Evolutionary conservation across 2,797 vertebrate genomes (phyloP), one percentile per base, ranked within the genome.

Genomic region (Dendrocincla tyrannina): DNA sequence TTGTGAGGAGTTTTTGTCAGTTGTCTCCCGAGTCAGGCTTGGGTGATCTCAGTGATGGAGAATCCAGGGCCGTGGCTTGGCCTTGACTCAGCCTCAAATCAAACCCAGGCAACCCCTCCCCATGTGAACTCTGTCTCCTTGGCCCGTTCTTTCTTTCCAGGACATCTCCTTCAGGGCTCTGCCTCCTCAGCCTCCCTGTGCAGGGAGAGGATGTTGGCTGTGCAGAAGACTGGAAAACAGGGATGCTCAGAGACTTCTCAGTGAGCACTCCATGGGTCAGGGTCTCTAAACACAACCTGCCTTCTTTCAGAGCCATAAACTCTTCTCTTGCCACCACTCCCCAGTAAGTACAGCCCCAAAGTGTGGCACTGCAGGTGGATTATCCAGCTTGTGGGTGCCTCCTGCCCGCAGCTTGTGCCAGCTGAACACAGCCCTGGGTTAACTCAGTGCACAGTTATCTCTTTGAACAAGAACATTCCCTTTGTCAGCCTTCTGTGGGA

Each of bases 61-160:
- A 95, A 96, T 96, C 85, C 90, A 47, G 85, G 88, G 81, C 87
- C 2, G 47, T 92, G 93, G 93, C 90, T 95, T 92, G 94, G 95
- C 92, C 90, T 91, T 56, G 67, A 56, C 70, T 85, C 92, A 94
- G 82, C 58, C 92, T 88, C 88, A 75, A 22, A 93, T 72, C 58
- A 78, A 88, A 93, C 30, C 74, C 90, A 92, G 78, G 70, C 88
- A 35, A 19, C 27, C 81, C 82, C 88, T 91, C 53, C 73, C 77
- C 3, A 2, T 10, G 3, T 76, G 90, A 86, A 63, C 88, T 63
- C 72, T 37, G 33, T 44, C 72, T 75, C 41, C 90, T 78, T 70
- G 52, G 62, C 35, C 70, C 22, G 0, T 56, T 86, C 24, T 52
- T 84, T 27, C 58, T 84, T 64, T 56, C 56, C 52, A 22, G 62